Percentiles rank a stretch among this genome's conserved stretches.
These are phyloP conservation scores for Drosophila rellima DNA, from an alignment of 2,888 invertebrate genomes.

Conservation along the genomic window DNA sequence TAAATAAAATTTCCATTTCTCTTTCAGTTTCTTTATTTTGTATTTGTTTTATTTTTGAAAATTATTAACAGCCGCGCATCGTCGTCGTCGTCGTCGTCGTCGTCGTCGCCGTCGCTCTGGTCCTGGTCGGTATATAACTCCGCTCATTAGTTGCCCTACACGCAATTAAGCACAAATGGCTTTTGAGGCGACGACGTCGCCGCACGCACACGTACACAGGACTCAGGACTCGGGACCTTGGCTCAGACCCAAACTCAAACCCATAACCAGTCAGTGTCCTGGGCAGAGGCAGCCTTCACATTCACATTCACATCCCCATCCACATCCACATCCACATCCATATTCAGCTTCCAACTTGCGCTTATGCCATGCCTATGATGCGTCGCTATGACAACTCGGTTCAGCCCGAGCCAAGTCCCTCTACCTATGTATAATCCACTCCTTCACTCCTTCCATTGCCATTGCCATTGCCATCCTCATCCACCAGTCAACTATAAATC, in stretches of 20 bases:
- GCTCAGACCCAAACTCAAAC: conserved; percentile 2
- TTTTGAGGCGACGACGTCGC: conserved; percentile 71
- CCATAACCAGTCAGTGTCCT: conserved; percentile 19
- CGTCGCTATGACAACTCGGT: conserved; percentile 68
- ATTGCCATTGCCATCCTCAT: conserved; percentile 6
- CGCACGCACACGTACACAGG: conserved; percentile 49
- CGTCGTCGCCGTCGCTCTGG: conserved; percentile 37
- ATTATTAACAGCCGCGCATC: conserved; percentile 65
- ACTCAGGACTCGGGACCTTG: conserved; percentile 6
- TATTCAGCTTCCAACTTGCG: conserved; percentile 40
- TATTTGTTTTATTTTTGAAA: conserved; percentile 41
- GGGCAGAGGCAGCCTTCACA: background rate
- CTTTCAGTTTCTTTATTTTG: background rate
- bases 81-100: conserved; percentile 43
- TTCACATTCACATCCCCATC: conserved; percentile 22
- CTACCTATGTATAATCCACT: conserved; percentile 1
- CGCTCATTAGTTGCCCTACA: conserved; percentile 84
- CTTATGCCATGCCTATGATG: conserved; percentile 59
- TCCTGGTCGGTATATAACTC: conserved; percentile 63
- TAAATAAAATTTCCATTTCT: conserved; percentile 38
- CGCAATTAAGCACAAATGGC: conserved; percentile 85
- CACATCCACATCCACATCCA: conserved; percentile 25
- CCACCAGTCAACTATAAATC: conserved; percentile 69
- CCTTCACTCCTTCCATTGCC: background rate
- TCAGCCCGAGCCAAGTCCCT: conserved; percentile 42